Evolutionary conservation across 2,888 invertebrate genomes (phyloP), one percentile per base, ranked within the genome.

Genomic region (Oscheius sp.): DNA sequence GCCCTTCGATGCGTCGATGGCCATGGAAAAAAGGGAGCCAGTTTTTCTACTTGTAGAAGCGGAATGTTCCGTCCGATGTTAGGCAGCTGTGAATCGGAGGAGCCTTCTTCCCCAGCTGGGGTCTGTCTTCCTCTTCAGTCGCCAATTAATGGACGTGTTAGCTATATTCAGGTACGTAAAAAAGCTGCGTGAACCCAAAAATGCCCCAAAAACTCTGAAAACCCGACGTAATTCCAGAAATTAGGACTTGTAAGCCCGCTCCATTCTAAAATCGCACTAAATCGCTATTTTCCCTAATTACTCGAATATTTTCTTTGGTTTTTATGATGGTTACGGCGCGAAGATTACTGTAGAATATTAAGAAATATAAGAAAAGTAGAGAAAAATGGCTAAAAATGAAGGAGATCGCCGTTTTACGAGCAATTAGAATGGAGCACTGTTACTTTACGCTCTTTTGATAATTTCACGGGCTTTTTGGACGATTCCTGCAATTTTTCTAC

Each of bases 11-110:
- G 74, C 41, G 21, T 16, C 1, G 35, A 56, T 16, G 66, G 66
- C 1, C 55, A 64, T 56, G 55, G 29, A 6, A 66, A 55, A 23
- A 46, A 41, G 35, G 74, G 81, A 16, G 68, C 79, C 6, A 76
- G 78, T 0, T 79, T 78, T 56, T 72, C 81, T 0, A 79, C 78
- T 7, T 81, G 81, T 66, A 53, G 69, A 23, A 56, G 59, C 18
- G 81, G 81, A 46, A 73, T 75, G n/a, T 81, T 81, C 74, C 72
- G 81, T 35, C 81, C 81, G 2, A 69, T 79, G 1, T 25, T 81
- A 29, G 81, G 81, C 29, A 73, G 73, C 53, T 81, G 81, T 49
- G 29, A 69, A 1, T 74, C 75, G 13, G 75, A 74, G 0, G 63
- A 46, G 1, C 76, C 71, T n/a, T 21, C 27, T 2, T n/a, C 53